Conservation (phyloP, 2,797 vertebrate species). For the Hybognathus amarus region DNA sequence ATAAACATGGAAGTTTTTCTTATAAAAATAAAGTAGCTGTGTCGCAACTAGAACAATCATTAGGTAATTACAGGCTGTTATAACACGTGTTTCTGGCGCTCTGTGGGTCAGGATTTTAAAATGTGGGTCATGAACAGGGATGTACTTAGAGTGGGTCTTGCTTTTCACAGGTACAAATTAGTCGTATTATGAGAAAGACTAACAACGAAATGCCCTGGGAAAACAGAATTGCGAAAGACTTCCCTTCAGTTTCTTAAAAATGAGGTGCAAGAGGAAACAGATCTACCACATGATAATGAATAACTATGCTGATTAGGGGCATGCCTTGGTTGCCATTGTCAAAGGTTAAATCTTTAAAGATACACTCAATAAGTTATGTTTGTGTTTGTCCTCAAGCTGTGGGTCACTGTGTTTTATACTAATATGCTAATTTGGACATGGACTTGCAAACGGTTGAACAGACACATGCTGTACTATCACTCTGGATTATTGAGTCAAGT, state of each 20-base stretch:
- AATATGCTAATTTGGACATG: background rate
- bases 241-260: background rate
- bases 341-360: background rate
- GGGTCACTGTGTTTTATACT: background rate
- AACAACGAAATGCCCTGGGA: background rate
- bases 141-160: slow-evolving; percentile 56
- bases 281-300: background rate
- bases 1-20: background rate
- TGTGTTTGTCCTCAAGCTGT: background rate
- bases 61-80: slow-evolving; percentile 44
- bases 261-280: background rate
- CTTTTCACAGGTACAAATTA: slow-evolving; percentile 63
- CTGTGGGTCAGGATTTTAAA: slow-evolving; percentile 57
- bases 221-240: background rate
- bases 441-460: background rate
- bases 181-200: slow-evolving; percentile 55
- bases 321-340: background rate
- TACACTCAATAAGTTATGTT: background rate
- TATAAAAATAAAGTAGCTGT: slow-evolving; percentile 31
- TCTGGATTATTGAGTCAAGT: background rate
- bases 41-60: slow-evolving; percentile 42
- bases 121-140: slow-evolving; percentile 58
- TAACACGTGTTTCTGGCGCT: slow-evolving; percentile 33
- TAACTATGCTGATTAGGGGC: background rate
- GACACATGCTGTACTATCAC: background rate